Percentiles rank a stretch among this genome's conserved stretches.
These are phyloP conservation scores for Amiota mariae DNA, from an alignment of 2,888 invertebrate species.

Conservation along the genomic window DNA sequence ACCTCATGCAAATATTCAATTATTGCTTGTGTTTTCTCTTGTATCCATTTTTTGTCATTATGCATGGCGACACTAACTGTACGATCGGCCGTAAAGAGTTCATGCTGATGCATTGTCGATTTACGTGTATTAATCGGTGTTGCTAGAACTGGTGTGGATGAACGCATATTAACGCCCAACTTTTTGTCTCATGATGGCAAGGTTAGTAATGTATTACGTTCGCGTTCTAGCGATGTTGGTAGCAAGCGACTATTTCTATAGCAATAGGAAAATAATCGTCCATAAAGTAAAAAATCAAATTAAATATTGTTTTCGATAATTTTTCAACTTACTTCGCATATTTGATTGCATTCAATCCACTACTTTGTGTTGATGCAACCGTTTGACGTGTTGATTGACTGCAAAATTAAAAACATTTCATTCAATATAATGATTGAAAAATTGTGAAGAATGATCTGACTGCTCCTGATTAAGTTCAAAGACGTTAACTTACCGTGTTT, in stretches of 20 bases:
- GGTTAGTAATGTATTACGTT: not conserved
- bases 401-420: not conserved
- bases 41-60: slow-evolving; percentile 71
- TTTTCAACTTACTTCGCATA: not conserved
- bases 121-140: not conserved
- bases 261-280: no score
- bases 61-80: slow-evolving; percentile 45
- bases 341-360: not conserved
- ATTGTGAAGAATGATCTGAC: no score
- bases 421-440: no score
- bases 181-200: not conserved
- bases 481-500: not conserved
- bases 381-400: slow-evolving; percentile 1
- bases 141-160: not conserved
- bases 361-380: not conserved
- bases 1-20: slow-evolving; percentile 61
- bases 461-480: no score
- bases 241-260: not conserved
- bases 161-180: not conserved
- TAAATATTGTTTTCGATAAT: not conserved
- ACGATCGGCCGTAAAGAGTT: slow-evolving; percentile 57
- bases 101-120: not conserved
- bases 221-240: slow-evolving; percentile 8
- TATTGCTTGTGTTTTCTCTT: slow-evolving; percentile 61
- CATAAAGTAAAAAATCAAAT: no score